These are phyloP conservation scores for Pseudochirops corinnae DNA, from an alignment of 2,797 vertebrate species.

Conservation along the genomic window DNA sequence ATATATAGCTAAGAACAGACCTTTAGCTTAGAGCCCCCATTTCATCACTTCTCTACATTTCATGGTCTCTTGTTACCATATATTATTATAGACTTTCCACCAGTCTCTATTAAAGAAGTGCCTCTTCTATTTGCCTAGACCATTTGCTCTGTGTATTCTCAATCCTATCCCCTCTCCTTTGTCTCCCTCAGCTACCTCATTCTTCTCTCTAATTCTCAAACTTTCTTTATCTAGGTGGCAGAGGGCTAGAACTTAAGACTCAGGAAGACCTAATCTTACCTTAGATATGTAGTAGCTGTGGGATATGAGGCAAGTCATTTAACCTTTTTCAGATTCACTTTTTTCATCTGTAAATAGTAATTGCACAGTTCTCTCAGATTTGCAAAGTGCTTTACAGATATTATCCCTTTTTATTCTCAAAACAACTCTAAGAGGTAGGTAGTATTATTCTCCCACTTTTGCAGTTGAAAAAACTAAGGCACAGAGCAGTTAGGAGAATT, in stretches of 20 bases:
- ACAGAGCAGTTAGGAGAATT: background rate
- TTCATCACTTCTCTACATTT: background rate
- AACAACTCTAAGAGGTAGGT: background rate
- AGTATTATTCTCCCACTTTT: background rate
- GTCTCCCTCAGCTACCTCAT: background rate
- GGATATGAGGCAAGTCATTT: background rate
- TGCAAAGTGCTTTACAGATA: background rate
- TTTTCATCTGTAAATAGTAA: background rate
- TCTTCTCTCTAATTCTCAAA: background rate
- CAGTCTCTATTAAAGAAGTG: background rate
- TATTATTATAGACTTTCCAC: background rate
- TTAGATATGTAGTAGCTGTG: background rate
- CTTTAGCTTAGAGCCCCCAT: background rate
- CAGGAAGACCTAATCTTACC: background rate
- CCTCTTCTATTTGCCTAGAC: background rate
- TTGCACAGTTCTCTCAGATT: background rate
- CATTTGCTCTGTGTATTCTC: background rate
- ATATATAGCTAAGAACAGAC: background rate
- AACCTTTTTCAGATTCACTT: background rate
- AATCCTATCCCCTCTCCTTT: background rate
- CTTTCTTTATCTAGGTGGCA: background rate
- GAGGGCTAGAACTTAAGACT: background rate
- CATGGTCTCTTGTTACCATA: background rate
- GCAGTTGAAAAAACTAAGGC: background rate
- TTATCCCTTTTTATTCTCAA: background rate